Evolutionary conservation across 2,113 vertebrate genomes (phyloP).

Genomic region (Sphaerodactylus townsendi): DNA sequence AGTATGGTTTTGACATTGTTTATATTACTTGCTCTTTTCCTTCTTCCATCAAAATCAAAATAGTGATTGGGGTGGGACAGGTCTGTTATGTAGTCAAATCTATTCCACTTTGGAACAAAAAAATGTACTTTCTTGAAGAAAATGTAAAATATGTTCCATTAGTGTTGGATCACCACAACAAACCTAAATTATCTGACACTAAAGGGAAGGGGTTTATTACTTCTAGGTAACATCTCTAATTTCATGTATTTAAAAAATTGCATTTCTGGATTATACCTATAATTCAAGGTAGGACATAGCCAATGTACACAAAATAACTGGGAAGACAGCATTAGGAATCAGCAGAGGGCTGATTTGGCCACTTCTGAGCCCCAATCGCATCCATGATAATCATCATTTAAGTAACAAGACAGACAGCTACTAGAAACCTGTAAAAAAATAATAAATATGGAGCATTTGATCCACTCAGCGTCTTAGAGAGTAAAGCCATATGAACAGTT

Average conservation of each 20-base stretch:
- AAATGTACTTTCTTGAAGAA: too few species aligned
- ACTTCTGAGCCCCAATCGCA: too few species aligned
- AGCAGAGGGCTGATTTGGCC: too few species aligned
- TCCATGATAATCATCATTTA: background rate
- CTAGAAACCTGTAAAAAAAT: background rate
- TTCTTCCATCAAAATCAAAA: constrained; percentile 21
- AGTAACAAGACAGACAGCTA: background rate
- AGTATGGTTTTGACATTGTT: constrained; percentile 66
- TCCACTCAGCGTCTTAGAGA: background rate
- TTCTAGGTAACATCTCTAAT: too few species aligned
- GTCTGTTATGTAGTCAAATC: background rate
- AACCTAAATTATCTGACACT: too few species aligned
- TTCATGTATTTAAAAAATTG: too few species aligned
- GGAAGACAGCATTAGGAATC: too few species aligned
- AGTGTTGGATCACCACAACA: too few species aligned
- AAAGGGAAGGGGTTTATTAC: too few species aligned
- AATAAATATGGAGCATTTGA: background rate
- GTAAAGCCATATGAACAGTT: background rate
- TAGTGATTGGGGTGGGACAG: constrained; percentile 11
- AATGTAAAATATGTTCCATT: background rate
- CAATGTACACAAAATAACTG: too few species aligned
- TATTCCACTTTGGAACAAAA: background rate
- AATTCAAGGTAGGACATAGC: too few species aligned
- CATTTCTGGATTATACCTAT: too few species aligned
- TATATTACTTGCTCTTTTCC: constrained; percentile 53